Evolutionary conservation across 2,888 invertebrate species (phyloP), one percentile per base, ranked within the genome.

Genomic region (Andrena praecox): DNA sequence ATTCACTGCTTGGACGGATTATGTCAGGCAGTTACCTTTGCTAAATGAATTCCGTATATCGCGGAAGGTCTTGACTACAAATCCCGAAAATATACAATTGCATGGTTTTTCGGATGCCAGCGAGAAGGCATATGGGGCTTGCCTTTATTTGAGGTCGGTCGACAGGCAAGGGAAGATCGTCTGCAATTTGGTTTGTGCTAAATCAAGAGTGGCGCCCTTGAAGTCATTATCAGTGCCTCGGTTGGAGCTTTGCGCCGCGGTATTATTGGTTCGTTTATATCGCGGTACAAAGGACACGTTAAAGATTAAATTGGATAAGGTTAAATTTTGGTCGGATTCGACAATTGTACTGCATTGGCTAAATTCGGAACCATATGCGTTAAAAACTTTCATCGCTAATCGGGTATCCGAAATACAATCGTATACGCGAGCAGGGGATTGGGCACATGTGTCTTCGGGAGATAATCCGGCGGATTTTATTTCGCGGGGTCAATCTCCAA

Each of bases 391-490:
- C 10, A 31, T 73, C 0, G 64, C 73, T 1, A 62, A 64, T 27
- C 12, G 56, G 12, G 69, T 73, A 1, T n/a, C 5, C 0, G 56
- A 56, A 27, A 56, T 56, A n/a, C 64, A 73, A 52, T 4, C 12
- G 3, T 1, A 16, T 5, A 64, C 56, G 0, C 7, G 12, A 2
- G 7, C 8, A 2, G 1, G 10, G 0, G 1, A 35, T 0, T 62
- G 76, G 76, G 12, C 2, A 3, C 69, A 69, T 24, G 63, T 63
- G 2, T 2, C 35, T 3, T 24, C 62, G 1, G 1, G 20, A 8
- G 69, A 69, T 10, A 76, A 77, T 16, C 77, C 77, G 7, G 70
- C 77, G 0, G 77, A 77, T 33, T 56, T 42, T 7, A 12, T 77
- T 8, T 77, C 70, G 6, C 12, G 48, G 5, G 48, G 48, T 48